phyloP scores from a whole-genome alignment of 2,888 invertebrate species.

The Epistrophe grossulariae region DNA sequence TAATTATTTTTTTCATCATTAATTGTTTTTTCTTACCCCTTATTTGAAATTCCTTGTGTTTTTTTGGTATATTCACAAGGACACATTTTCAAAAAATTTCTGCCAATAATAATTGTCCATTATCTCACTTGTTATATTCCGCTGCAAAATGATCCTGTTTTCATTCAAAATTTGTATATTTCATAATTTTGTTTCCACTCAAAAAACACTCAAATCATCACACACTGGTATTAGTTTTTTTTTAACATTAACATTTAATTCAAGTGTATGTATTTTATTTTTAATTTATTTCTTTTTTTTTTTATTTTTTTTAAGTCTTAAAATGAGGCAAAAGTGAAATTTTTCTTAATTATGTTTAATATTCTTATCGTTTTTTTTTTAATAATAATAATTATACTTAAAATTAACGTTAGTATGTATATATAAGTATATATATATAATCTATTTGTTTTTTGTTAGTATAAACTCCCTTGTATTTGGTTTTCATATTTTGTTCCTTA shows the following conservation, averaged over 20 bases:
- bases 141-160: background rate
- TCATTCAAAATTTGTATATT: background rate
- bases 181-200: conserved; percentile 2
- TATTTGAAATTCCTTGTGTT: too few relatives aligned
- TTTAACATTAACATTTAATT: conserved; percentile 69
- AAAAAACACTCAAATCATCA: conserved; percentile 36
- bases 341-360: conserved; percentile 62
- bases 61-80: too few relatives aligned
- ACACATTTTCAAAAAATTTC: too few relatives aligned
- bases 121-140: conserved; percentile 4
- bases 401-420: conserved; percentile 72
- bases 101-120: background rate
- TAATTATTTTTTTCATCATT: too few relatives aligned
- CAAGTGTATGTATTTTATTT: conserved; percentile 56
- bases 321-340: conserved; percentile 77
- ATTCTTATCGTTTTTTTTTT: conserved; percentile 79
- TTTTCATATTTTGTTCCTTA: conserved; percentile 83
- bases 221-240: conserved; percentile 40
- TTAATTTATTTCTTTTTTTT: conserved; percentile 39
- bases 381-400: conserved; percentile 64
- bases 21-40: too few relatives aligned
- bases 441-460: conserved; percentile 78
- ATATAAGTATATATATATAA: conserved; percentile 72
- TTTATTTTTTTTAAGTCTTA: conserved; percentile 71
- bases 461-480: conserved; percentile 84